phyloP scores from a whole-genome alignment of 2,113 vertebrate species.

The Paracanthobrama guichenoti region DNA sequence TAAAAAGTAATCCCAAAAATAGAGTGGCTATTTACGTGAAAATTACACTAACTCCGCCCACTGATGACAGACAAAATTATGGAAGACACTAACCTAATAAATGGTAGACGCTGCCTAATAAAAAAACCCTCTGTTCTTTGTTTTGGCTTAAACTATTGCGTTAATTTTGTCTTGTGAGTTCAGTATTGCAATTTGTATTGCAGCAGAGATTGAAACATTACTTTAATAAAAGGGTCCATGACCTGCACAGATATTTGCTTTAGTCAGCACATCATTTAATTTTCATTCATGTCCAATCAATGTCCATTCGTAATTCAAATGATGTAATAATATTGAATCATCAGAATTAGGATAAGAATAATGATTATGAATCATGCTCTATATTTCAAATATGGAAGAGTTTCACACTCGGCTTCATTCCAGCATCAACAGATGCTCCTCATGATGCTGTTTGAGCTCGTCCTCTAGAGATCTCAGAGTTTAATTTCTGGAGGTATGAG shows the following conservation, averaged over 20 bases:
- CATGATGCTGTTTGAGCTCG: slow-evolving; percentile 61
- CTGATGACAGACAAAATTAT: too few species aligned
- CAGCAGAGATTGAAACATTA: neutral
- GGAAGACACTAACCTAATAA: too few species aligned
- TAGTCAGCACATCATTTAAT: neutral
- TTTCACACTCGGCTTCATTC: neutral
- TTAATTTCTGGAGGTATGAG: slow-evolving; percentile 71
- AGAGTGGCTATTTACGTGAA: too few species aligned
- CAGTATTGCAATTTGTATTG: too few species aligned
- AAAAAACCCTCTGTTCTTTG: too few species aligned
- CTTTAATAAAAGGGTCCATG: neutral
- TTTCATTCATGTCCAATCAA: neutral
- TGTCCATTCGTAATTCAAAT: neutral
- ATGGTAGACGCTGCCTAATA: too few species aligned
- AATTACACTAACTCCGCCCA: too few species aligned
- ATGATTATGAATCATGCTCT: neutral
- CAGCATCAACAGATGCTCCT: slow-evolving; percentile 27
- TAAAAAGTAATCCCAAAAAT: too few species aligned
- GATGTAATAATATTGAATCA: neutral
- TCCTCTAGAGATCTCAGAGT: slow-evolving; percentile 67
- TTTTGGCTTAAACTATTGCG: too few species aligned
- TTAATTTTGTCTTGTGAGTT: too few species aligned
- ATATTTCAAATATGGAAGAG: neutral
- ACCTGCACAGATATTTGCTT: neutral
- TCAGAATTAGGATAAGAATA: neutral